Evolutionary conservation across 2,888 invertebrate species (phyloP).

Genomic region (Drosophila paramelanica): DNA sequence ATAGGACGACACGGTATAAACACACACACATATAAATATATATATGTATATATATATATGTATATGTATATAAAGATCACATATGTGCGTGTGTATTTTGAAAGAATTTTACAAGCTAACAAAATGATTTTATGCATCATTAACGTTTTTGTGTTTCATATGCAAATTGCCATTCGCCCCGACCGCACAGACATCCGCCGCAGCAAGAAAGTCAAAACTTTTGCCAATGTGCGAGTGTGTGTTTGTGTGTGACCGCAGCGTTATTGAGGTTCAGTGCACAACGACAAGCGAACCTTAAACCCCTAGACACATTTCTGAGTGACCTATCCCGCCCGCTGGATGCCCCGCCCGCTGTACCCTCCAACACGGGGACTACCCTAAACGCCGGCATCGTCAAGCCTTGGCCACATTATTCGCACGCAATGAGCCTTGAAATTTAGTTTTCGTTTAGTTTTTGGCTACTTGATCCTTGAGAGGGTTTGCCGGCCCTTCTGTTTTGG

Average conservation of each 20-base stretch:
- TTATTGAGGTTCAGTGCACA: slow-evolving; percentile 78
- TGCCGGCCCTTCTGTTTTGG: slow-evolving; percentile 43
- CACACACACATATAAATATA: too few relatives aligned
- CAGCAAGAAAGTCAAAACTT: slow-evolving; percentile 76
- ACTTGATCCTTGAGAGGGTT: slow-evolving; percentile 58
- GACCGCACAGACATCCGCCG: slow-evolving; percentile 57
- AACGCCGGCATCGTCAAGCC: slow-evolving; percentile 32
- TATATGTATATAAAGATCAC: neutral
- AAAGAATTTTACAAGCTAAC: slow-evolving; percentile 78
- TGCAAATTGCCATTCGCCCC: slow-evolving; percentile 64
- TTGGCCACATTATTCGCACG: slow-evolving; percentile 80
- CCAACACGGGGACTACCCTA: too few relatives aligned
- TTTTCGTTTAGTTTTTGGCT: slow-evolving; percentile 74
- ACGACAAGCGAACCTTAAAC: slow-evolving; percentile 16
- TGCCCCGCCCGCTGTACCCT: neutral
- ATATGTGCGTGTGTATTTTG: slow-evolving; percentile 16
- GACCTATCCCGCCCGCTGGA: slow-evolving; percentile 9
- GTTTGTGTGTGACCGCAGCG: slow-evolving; percentile 65
- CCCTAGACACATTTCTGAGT: slow-evolving; percentile 37
- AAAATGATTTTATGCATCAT: slow-evolving; percentile 79
- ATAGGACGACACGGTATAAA: too few relatives aligned
- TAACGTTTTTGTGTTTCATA: slow-evolving; percentile 81
- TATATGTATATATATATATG: slow-evolving; percentile 5
- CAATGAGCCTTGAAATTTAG: slow-evolving; percentile 81
- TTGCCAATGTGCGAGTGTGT: slow-evolving; percentile 31